phyloP scores from a whole-genome alignment of 1,140 invertebrate genomes.

The Lepidotrigona ventralis region DNA sequence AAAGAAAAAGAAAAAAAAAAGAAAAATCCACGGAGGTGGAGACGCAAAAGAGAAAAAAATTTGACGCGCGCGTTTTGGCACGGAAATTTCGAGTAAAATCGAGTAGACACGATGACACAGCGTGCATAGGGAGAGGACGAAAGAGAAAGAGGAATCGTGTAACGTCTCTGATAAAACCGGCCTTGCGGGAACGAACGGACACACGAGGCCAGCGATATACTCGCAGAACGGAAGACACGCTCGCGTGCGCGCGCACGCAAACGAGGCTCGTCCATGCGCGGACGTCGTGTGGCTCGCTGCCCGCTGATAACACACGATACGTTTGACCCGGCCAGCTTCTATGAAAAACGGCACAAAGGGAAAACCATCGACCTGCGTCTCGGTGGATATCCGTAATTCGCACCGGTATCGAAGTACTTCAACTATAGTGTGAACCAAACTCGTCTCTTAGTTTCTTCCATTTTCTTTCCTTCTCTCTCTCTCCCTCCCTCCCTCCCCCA shows the following conservation, averaged over 20 bases:
- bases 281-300: constrained; percentile 29
- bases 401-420: not conserved
- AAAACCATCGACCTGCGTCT: constrained; percentile 23
- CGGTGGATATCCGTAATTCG: not conserved
- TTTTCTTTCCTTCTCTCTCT: not conserved
- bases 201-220: constrained; percentile 8
- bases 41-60: no score
- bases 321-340: constrained; percentile 18
- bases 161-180: not conserved
- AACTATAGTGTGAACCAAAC: not conserved
- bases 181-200: constrained; percentile 5
- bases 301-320: constrained; percentile 41
- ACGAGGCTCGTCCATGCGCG: constrained; percentile 50
- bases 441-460: no score
- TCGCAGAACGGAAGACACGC: constrained; percentile 26
- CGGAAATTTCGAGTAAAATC: not conserved
- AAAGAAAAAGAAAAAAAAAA: not conserved
- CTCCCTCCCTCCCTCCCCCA: no score
- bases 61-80: not conserved
- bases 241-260: constrained; percentile 43
- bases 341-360: constrained; percentile 56
- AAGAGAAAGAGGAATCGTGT: constrained; percentile 24
- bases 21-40: not conserved
- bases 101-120: not conserved
- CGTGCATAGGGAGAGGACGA: constrained; percentile 2